Base-by-base conservation (phyloP, 2,888 invertebrate species). In the Polydrusus pterygomalis region DNA sequence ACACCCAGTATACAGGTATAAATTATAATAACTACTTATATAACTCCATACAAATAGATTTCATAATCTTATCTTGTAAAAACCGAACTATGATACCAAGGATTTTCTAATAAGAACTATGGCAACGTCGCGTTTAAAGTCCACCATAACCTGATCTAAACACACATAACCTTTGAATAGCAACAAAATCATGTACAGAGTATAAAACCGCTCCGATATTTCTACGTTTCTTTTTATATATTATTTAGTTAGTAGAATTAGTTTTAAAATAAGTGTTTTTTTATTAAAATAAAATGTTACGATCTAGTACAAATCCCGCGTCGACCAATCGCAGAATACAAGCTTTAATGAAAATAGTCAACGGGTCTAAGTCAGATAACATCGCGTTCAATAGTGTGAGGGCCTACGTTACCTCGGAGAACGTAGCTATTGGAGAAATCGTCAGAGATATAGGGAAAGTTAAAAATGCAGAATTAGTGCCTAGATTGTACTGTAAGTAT, bases 381-480 rank as follows among this genome's bases (percentile, higher is more conserved):
- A 62, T 83, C 9, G 78, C 79, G 51, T 79, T 77, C 51, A 82
- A 81, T 69, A 83, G 83, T 80, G 71, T 84, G 18, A 77, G 85
- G 70, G 79, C 83, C 9, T 85, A 84, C 80, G 87, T 89, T 60
- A 88, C 88, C 77, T 87, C 88, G 73, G 90, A 89, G 80, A 90
- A 89, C 86, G 92, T 95, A 60, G 92, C 91, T 45, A 94, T 96
- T 81, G 95, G 94, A 80, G 92, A 93, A 87, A 91, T 95, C 79
- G 90, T 91, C 43, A 94, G 93, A 86, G 89, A 90, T 67, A 83
- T 92, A n/a, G 89, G 87, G 77, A 84, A 87, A 58, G 92, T 95
- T 0, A 91, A 91, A 82, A 90, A 92, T 84, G 91, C 92, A 2
- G 94, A 96, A 89, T 92, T 94, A 85, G 95, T 98, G n/a, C 97